Conservation (phyloP, 2,113 vertebrate genomes). For the Willisornis vidua region DNA sequence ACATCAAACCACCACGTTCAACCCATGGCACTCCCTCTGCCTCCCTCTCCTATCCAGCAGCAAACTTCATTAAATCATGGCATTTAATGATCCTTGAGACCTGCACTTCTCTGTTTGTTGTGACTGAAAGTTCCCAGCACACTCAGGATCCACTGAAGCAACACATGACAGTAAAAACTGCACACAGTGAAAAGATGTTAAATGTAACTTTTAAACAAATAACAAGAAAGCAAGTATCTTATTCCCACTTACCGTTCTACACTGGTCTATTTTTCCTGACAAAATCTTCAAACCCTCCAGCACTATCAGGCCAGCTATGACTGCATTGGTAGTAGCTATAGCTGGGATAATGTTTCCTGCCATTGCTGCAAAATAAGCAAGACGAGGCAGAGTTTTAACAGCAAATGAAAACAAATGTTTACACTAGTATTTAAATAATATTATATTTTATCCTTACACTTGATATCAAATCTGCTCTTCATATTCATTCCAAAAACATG, state of each 20-base stretch:
- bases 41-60: background rate
- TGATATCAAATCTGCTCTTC: constrained; percentile 98
- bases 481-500: constrained; percentile 98
- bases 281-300: constrained; percentile 94
- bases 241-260: constrained; percentile 85
- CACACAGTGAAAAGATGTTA: background rate
- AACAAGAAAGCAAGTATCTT: background rate
- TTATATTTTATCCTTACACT: constrained; percentile 84
- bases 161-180: background rate
- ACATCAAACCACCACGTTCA: background rate
- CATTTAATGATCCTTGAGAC: background rate
- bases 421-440: background rate
- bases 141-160: background rate
- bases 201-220: background rate
- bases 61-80: background rate
- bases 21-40: background rate
- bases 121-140: background rate
- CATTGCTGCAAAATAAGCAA: constrained; percentile 85
- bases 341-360: constrained; percentile 99
- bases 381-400: background rate
- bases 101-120: background rate
- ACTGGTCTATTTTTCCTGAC: constrained; percentile 90
- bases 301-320: constrained; percentile 96
- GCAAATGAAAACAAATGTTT: background rate
- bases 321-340: constrained; percentile 96